phyloP scores from a whole-genome alignment of 1,140 invertebrate genomes.

The Bombus consobrinus region DNA sequence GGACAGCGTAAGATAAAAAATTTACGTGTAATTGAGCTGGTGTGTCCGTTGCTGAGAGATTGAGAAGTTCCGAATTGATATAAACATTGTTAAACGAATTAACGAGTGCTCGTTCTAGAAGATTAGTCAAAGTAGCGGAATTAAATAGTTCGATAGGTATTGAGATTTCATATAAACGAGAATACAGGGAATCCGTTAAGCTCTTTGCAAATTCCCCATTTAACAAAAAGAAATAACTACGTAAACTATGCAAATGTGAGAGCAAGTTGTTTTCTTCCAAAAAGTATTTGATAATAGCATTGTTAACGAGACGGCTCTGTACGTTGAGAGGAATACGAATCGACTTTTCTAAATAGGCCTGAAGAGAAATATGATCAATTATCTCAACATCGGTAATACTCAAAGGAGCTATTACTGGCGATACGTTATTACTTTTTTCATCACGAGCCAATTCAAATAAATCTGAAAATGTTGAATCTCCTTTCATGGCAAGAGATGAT shows the following conservation, averaged over 20 bases:
- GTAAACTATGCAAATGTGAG: constrained; percentile 87
- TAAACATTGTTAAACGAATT: constrained; percentile 76
- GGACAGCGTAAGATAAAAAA: background rate
- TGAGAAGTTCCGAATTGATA: constrained; percentile 75
- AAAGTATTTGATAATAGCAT: constrained; percentile 88
- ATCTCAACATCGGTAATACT: constrained; percentile 77
- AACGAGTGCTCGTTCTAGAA: constrained; percentile 86
- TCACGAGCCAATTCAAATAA: constrained; percentile 7
- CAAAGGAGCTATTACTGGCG: constrained; percentile 45
- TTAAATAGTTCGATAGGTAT: constrained; percentile 87
- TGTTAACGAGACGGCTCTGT: constrained; percentile 87
- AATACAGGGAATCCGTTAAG: constrained; percentile 87
- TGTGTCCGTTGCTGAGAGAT: constrained; percentile 72
- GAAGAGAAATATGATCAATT: constrained; percentile 82
- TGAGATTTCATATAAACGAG: constrained; percentile 85
- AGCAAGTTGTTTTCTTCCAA: constrained; percentile 87
- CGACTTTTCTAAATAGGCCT: constrained; percentile 86
- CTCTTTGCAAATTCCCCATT: constrained; percentile 90
- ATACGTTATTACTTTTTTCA: background rate
- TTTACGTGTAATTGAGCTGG: constrained; percentile 74
- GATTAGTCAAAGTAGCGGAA: constrained; percentile 86
- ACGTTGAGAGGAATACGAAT: constrained; percentile 87
- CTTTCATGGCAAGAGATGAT: constrained; percentile 7
- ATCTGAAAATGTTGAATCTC: constrained; percentile 31
- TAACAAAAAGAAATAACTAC: constrained; percentile 89